These are phyloP conservation scores for Phalera bucephala DNA, from an alignment of 2,888 invertebrate species.

Conservation along the genomic window DNA sequence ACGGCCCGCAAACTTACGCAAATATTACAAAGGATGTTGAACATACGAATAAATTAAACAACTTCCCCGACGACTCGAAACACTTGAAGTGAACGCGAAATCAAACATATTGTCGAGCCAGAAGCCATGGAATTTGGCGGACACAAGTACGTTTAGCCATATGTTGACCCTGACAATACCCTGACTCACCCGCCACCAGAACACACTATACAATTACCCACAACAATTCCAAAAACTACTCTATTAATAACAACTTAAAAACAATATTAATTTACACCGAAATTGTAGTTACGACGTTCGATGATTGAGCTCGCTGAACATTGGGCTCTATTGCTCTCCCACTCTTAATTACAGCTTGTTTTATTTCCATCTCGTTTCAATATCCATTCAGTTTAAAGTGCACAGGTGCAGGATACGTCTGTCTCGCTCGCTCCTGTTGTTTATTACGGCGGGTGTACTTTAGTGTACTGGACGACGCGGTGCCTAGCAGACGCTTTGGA, in stretches of 20 bases:
- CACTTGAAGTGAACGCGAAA: conserved; percentile 20
- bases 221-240: conserved; percentile 8
- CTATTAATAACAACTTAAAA: conserved; percentile 12
- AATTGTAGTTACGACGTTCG: conserved; percentile 39
- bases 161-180: conserved; percentile 79
- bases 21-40: too few relatives aligned
- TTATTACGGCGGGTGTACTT: conserved; percentile 47
- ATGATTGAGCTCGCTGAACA: conserved; percentile 15
- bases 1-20: too few relatives aligned
- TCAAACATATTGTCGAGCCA: conserved; percentile 34
- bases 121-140: conserved; percentile 60
- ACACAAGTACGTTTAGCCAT: conserved; percentile 66
- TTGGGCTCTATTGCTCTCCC: conserved; percentile 49
- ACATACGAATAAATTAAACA: too few relatives aligned
- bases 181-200: conserved; percentile 30
- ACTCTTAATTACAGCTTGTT: conserved; percentile 64
- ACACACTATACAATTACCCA: conserved; percentile 28
- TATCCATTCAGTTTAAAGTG: conserved; percentile 73
- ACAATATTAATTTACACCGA: conserved; percentile 19
- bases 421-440: conserved; percentile 66
- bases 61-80: neutral
- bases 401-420: conserved; percentile 68
- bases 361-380: conserved; percentile 61
- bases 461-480: conserved; percentile 57
- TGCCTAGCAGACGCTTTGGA: conserved; percentile 43